These are phyloP conservation scores for Tetragonula clypearis DNA, from an alignment of 1,140 invertebrate genomes.

Conservation along the genomic window DNA sequence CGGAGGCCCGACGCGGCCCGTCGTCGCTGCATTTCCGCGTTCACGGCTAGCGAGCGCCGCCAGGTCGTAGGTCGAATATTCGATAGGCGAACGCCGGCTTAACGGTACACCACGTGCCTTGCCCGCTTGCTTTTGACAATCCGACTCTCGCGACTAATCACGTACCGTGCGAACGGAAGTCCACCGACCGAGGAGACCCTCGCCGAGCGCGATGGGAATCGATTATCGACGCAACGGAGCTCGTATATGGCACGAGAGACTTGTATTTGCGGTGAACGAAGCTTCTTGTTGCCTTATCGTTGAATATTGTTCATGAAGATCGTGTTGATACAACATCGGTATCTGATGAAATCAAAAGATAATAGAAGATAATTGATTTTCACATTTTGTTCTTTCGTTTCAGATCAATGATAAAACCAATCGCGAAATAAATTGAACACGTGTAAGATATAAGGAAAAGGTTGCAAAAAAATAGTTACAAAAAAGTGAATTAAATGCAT, in stretches of 20 bases:
- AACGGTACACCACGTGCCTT: constrained; percentile 66
- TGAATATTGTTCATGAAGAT: no score
- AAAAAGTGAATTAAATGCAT: no score
- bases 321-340: no score
- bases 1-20: constrained; percentile 28
- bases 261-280: neutral
- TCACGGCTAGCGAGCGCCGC: constrained; percentile 59
- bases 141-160: constrained; percentile 54
- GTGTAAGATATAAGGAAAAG: no score
- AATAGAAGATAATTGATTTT: no score
- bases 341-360: no score
- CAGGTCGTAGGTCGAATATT: constrained; percentile 67
- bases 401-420: no score
- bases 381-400: no score
- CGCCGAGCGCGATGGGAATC: neutral
- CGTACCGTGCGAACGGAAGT: constrained; percentile 49
- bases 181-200: neutral
- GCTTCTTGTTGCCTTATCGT: no score
- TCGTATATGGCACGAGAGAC: neutral
- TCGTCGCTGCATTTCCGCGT: constrained; percentile 61
- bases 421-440: no score
- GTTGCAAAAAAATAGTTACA: no score
- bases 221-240: neutral
- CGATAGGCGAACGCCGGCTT: constrained; percentile 64
- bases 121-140: constrained; percentile 64